A percentile compares a stretch with the other conserved stretches of the same genome.
phyloP scores from a whole-genome alignment of 2,888 invertebrate species.

The Heliconius sara region DNA sequence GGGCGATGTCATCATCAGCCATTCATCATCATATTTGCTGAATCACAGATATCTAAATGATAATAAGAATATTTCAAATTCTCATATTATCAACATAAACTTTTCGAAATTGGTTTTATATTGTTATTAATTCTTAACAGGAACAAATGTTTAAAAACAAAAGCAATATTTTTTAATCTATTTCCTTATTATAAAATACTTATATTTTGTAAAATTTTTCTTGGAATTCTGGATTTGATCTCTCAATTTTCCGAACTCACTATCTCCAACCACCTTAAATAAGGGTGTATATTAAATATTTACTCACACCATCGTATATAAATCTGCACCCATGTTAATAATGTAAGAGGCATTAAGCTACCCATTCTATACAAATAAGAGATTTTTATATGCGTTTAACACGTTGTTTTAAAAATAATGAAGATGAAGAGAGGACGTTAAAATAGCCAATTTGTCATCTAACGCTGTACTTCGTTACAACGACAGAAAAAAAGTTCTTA shows the following conservation, averaged over 20 bases:
- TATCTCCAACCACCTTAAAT: constrained; percentile 26
- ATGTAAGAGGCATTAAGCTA: constrained; percentile 27
- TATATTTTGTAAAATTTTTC: neutral
- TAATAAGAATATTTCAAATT: neutral
- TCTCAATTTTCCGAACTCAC: constrained; percentile 1
- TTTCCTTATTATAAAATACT: neutral
- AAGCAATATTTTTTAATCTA: neutral
- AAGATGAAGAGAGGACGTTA: neutral
- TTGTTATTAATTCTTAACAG: too few species aligned
- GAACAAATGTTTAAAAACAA: too few species aligned
- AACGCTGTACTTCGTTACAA: neutral
- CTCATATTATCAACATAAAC: neutral
- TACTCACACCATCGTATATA: constrained; percentile 38
- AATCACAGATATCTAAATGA: too few species aligned
- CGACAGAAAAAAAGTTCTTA: neutral
- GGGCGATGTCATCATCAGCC: too few species aligned
- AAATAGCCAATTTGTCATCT: constrained; percentile 1
- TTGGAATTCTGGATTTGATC: neutral
- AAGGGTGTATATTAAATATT: constrained; percentile 41
- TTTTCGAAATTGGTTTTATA: neutral
- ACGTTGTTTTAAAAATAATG: neutral
- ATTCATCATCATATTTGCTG: too few species aligned
- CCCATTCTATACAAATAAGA: neutral
- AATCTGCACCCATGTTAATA: constrained; percentile 45
- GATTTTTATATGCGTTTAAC: neutral